Evolutionary conservation across 2,888 invertebrate genomes (phyloP), one percentile per base, ranked within the genome.

Genomic region (Ephialtes manifestator): DNA sequence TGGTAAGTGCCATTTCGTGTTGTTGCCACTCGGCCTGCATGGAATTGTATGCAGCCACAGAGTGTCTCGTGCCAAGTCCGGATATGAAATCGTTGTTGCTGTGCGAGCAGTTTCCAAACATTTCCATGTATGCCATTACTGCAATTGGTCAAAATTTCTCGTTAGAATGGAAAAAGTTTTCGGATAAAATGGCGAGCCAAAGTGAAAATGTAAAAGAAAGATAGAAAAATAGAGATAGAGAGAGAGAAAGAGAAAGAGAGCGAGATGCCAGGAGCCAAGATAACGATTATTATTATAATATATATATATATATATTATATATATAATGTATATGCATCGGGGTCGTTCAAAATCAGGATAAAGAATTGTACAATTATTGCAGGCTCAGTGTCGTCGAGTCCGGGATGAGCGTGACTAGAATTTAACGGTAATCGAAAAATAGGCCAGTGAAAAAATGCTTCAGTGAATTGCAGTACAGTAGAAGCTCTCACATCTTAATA

Each of bases 101-200:
- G 91, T 98, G 97, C 88, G 97, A 97, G 95, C 98, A 98, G 94
- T 97, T 97, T 28, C 98, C 97, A 92, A 98, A 97, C 96, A 98
- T 98, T 95, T 98, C 98, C 98, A 99, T 98, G 94, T 98, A 99
- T 87, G 98, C 98, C 97, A 98, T 97, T 92, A 98, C 98, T 98
- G 95, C 89, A 95, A 95, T 87, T 60, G 39, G 68, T 72, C 24
- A 75, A 87, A n/a, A 31, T 55, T 65, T 46, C 13, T 48, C 60
- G 63, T 53, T 67, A 39, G 1, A 63, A 43, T 35, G 63, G 24
- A 18, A 35, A 43, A 58, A 11, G 55, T 46, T 20, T 28, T 65
- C 20, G 15, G 8, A 11, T 24, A 84, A 60, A 24, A 46, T 60
- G 15, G 74, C 71, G 35, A 35, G 35, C 10, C 53, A 46, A 18